phyloP scores from a whole-genome alignment of 2,888 invertebrate genomes.

The Clistopyga incitator region DNA sequence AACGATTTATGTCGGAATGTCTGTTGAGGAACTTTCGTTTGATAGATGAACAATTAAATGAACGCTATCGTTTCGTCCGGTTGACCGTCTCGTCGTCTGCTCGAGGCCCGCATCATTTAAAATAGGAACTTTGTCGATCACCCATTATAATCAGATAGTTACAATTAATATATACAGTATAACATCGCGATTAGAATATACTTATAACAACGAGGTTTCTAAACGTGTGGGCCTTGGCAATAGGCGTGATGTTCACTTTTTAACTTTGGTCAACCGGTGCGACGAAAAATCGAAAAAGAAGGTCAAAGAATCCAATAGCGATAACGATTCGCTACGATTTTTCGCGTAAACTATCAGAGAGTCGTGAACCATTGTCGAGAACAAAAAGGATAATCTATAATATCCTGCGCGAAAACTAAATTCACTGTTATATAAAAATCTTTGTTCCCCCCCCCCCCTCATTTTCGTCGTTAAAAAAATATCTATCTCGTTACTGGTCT shows the following conservation, averaged over 20 bases:
- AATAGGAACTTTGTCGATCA: conserved; percentile 84
- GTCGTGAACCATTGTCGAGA: conserved; percentile 56
- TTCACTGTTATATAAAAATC: conserved; percentile 63
- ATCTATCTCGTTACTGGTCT: conserved; percentile 68
- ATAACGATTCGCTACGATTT: not conserved
- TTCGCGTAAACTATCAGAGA: conserved; percentile 9
- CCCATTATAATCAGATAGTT: conserved; percentile 73
- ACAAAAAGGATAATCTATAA: conserved; percentile 48
- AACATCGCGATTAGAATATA: conserved; percentile 76
- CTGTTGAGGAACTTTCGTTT: conserved; percentile 58
- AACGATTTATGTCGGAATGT: conserved; percentile 60
- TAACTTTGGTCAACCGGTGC: conserved; percentile 28
- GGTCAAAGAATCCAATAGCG: not conserved
- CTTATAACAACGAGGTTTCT: conserved; percentile 77
- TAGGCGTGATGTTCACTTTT: conserved; percentile 14
- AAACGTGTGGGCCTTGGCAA: conserved; percentile 67
- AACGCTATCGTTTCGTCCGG: conserved; percentile 53
- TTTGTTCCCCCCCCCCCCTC: conserved; percentile 20
- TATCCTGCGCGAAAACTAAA: conserved; percentile 56
- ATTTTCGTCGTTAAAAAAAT: conserved; percentile 65
- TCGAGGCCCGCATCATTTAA: conserved; percentile 76
- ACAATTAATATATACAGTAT: conserved; percentile 78
- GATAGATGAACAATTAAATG: conserved; percentile 53
- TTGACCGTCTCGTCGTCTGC: conserved; percentile 51
- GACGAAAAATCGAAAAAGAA: not conserved